These are phyloP conservation scores for Aphis craccivora DNA, from an alignment of 1,140 invertebrate genomes.

Conservation along the genomic window DNA sequence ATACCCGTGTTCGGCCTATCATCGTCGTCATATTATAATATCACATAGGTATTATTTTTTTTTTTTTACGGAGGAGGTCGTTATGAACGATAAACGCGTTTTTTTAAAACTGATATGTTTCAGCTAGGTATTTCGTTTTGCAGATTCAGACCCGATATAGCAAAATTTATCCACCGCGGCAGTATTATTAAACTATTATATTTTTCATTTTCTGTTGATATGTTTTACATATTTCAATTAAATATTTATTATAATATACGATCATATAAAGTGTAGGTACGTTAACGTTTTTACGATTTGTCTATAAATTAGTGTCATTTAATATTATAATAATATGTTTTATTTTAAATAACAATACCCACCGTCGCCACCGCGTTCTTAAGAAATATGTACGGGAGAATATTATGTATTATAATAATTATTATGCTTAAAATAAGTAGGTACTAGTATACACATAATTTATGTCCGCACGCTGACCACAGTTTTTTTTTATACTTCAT, in stretches of 20 bases:
- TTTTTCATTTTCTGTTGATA: too few species aligned
- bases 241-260: background rate
- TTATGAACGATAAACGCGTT: conserved; percentile 16
- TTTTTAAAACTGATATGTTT: background rate
- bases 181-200: background rate
- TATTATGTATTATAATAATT: background rate
- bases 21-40: background rate
- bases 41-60: background rate
- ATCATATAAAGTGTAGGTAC: background rate
- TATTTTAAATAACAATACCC: background rate
- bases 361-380: background rate
- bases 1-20: background rate
- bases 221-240: background rate
- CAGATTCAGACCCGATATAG: background rate
- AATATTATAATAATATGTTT: background rate
- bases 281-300: background rate
- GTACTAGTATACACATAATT: background rate
- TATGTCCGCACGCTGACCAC: background rate
- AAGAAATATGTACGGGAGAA: background rate
- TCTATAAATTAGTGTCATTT: background rate
- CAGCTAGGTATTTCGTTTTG: background rate
- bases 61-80: background rate
- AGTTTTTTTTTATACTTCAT: background rate
- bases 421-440: background rate
- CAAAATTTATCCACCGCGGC: background rate